Evolutionary conservation across 1,140 invertebrate species (phyloP).

Genomic region (Amyelois transitella): DNA sequence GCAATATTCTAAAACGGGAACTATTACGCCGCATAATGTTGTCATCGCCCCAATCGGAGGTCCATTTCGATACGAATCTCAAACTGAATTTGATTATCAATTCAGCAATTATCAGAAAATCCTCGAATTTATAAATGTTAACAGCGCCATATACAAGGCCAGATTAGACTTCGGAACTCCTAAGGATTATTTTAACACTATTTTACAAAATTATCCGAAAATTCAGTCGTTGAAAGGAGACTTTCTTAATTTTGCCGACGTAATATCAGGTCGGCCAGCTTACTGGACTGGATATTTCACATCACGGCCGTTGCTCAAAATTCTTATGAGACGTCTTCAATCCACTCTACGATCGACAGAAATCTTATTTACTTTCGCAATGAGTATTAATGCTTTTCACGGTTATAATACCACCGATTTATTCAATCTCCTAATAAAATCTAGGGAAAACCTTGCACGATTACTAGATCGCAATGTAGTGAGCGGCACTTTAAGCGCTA

Average conservation of each 20-base stretch:
- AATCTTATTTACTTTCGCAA: slow-evolving; percentile 85
- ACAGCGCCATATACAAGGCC: slow-evolving; percentile 80
- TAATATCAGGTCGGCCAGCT: slow-evolving; percentile 83
- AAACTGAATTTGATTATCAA: slow-evolving; percentile 89
- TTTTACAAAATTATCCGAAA: slow-evolving; percentile 77
- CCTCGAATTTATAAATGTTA: slow-evolving; percentile 84
- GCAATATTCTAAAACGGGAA: slow-evolving; percentile 87
- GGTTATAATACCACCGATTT: slow-evolving; percentile 65
- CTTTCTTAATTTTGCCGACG: slow-evolving; percentile 93
- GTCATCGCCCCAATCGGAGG: slow-evolving; percentile 88
- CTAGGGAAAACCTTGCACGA: slow-evolving; percentile 78
- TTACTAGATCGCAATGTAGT: slow-evolving; percentile 51
- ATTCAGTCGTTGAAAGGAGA: slow-evolving; percentile 82
- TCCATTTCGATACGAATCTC: slow-evolving; percentile 85
- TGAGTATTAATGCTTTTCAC: slow-evolving; percentile 78
- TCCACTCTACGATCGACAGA: slow-evolving; percentile 85
- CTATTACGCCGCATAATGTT: slow-evolving; percentile 87
- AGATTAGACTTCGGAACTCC: slow-evolving; percentile 88
- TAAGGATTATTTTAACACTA: slow-evolving; percentile 85
- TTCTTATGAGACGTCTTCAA: slow-evolving; percentile 86
- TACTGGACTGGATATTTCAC: slow-evolving; percentile 95
- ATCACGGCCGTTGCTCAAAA: slow-evolving; percentile 90
- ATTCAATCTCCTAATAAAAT: slow-evolving; percentile 78
- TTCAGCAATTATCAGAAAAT: slow-evolving; percentile 87
- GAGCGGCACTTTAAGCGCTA: slow-evolving; percentile 41